Base-by-base conservation (phyloP, 2,888 invertebrate genomes). In the Augiades crinisus region DNA sequence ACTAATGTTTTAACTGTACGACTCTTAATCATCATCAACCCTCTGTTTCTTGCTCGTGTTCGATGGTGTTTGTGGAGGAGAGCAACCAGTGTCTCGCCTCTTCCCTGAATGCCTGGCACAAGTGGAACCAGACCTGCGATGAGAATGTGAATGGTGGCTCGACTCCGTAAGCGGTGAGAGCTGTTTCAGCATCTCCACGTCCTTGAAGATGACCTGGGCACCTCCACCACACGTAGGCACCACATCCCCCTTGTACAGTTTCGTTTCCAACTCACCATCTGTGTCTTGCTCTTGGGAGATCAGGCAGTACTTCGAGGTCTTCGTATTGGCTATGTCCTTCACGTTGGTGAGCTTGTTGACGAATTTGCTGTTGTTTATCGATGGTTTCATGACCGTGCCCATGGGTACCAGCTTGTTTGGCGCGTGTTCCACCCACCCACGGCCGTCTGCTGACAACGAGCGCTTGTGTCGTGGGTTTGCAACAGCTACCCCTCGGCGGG, bases 141-240 rank as follows among this genome's bases (percentile, higher is more conserved):
- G 62, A 0, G 67, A 58, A 1, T 59, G 60, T 0, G 72, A 68
- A 1, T 83, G n/a, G n/a, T n/a, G n/a, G n/a, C n/a, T 81, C 0
- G 72, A 68, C 1, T 85, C 83, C 3, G 75, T 60, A 0, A 90
- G 93, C 0, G 96, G 96, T 0, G 96, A 96, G 66, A 93, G 92
- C 70, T 97, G 97, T 59, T 93, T 94, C 5, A 98, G 76, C 71
- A 94, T 94, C 77, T 99, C 99, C 1, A 99, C 95, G 78, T 99
- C 99, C 64, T 96, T 95, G 74, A 99, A 98, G 17, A 98, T 94
- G 0, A 99, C 95, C 70, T 99, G 98, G 0, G 98, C 96, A 0
- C 99, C 99, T 0, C 99, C 99, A 1, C 97, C 96, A 52, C 95
- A 94, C 0, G 99, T 99, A 0, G 97, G 97, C 1, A 98, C 92